Percentiles rank a stretch among this genome's conserved stretches.
These are phyloP conservation scores for Acrossocheilus fasciatus DNA, from an alignment of 2,797 vertebrate species.

Conservation along the genomic window DNA sequence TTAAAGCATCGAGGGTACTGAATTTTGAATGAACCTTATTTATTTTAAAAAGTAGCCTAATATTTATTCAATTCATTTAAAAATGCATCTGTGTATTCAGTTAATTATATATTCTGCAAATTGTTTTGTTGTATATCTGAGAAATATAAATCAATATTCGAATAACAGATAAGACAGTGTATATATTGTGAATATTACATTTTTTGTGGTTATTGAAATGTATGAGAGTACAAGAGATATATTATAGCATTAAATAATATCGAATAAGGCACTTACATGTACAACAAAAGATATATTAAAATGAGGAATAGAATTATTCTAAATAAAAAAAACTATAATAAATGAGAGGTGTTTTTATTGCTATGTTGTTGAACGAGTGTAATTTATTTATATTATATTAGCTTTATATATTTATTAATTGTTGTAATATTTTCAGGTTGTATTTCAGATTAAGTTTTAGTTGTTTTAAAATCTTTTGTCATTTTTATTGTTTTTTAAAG, in stretches of 20 bases:
- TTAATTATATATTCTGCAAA: not conserved
- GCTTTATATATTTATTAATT: not conserved
- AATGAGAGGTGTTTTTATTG: not conserved
- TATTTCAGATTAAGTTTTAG: not conserved
- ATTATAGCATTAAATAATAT: not conserved
- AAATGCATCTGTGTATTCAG: not conserved
- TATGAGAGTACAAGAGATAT: not conserved
- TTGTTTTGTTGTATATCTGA: not conserved
- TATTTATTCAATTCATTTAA: no score
- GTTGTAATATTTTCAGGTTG: not conserved
- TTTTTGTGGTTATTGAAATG: not conserved
- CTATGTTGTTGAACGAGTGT: not conserved
- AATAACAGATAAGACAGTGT: not conserved
- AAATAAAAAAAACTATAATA: not conserved
- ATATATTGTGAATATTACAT: not conserved
- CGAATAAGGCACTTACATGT: not conserved
- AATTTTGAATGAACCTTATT: not conserved
- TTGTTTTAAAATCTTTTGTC: not conserved
- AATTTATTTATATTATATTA: not conserved
- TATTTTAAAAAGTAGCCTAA: not conserved
- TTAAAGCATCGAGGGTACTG: not conserved
- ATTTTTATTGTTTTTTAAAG: not conserved
- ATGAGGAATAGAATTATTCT: not conserved
- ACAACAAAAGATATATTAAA: not conserved
- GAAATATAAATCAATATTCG: no score